Evolutionary conservation across 2,113 vertebrate genomes (phyloP), one percentile per base, ranked within the genome.

Genomic region (Oxygymnocypris stewartii): DNA sequence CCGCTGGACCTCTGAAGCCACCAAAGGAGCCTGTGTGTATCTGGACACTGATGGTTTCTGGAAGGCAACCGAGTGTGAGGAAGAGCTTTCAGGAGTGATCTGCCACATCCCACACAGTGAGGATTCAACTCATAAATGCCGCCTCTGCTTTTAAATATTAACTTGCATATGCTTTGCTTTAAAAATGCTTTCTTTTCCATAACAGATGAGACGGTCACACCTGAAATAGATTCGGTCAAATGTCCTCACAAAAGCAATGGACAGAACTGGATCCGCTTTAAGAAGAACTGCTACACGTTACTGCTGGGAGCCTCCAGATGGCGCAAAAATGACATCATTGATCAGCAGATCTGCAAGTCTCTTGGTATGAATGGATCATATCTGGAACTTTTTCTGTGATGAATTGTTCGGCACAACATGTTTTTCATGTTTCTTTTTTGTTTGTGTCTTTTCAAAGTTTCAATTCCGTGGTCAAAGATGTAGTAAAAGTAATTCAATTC

Each of bases 231-330:
- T n/a, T 73, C 88, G 44, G 87, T 92, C 37, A 96, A 92, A 61
- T 99, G 98, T 91, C 97, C 97, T 6, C 97, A 98, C 89, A 96
- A 95, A 89, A 92, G 94, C 63, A 95, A 96, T 54, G 96, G 96
- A 49, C 96, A 95, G 25, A 96, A 96, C 71, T 99, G 98, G 98
- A 94, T 99, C 92, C 95, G 97, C 31, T 99, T 96, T 93, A 94
- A 91, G 90, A 97, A 96, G 87, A 96, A 95, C 88, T 99, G 98
- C 90, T 99, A 99, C 88, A 92, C 96, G 51, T 97, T 99, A 84
- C 92, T 96, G 91, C 92, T 97, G 90, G 91, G 89, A 9, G 89
- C 95, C 80, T 91, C 93, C 79, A 95, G 96, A 88, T 96, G 96
- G 94, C 85, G 91, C 20, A 63, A 90, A 71, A 90, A 93, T 23